Conservation (phyloP, 2,888 invertebrate genomes). For the Microplitis deprimator region DNA sequence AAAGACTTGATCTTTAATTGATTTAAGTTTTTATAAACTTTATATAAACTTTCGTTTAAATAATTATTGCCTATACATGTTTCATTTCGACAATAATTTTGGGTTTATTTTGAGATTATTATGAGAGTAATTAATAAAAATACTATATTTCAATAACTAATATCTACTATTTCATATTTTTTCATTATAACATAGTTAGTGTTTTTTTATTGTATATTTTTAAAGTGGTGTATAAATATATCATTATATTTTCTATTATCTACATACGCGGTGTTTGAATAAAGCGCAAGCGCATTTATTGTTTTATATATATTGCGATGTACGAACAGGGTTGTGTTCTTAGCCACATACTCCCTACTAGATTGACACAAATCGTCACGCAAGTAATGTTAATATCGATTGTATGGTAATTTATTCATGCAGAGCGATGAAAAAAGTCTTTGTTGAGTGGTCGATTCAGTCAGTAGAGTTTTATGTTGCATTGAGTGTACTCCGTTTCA, state of each 20-base stretch:
- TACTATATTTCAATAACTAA: neutral
- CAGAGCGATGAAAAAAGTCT: conserved; percentile 48
- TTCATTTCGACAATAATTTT: neutral
- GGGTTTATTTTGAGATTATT: neutral
- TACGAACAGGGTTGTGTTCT: conserved; percentile 24
- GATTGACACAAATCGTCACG: conserved; percentile 54
- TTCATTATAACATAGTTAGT: neutral
- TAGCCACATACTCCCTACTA: conserved; percentile 34
- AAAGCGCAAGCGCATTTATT: conserved; percentile 44
- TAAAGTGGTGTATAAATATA: no score
- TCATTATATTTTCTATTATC: neutral
- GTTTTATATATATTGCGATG: conserved; percentile 34
- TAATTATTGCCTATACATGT: neutral
- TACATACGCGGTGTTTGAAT: neutral
- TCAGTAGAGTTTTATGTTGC: conserved; percentile 8
- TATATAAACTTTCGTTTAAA: neutral
- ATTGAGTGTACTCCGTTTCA: neutral
- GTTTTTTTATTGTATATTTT: neutral
- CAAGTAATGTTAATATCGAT: conserved; percentile 60
- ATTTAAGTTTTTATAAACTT: conserved; percentile 46
- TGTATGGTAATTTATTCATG: conserved; percentile 67
- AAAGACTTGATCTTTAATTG: conserved; percentile 96
- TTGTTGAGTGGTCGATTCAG: conserved; percentile 23
- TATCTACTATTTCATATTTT: neutral
- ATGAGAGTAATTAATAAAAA: neutral